These are phyloP conservation scores for Sebastolobus alascanus DNA, from an alignment of 2,797 vertebrate species.

Conservation along the genomic window DNA sequence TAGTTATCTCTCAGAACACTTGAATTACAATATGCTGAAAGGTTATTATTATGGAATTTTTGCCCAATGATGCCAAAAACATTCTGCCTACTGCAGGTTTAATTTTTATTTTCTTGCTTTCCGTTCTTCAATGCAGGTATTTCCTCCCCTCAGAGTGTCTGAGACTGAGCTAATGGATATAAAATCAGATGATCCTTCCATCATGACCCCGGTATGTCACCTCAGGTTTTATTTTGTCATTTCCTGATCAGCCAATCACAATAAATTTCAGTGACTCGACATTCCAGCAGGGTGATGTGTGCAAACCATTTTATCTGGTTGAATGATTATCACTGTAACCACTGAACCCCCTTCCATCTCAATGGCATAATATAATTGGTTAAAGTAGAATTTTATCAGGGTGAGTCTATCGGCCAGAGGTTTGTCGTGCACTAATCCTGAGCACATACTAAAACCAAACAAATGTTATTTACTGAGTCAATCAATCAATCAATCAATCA, in stretches of 20 bases:
- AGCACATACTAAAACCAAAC: not conserved
- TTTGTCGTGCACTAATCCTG: not conserved
- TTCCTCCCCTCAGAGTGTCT: conserved; percentile 35
- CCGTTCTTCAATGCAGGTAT: conserved; percentile 43
- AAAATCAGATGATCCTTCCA: conserved; percentile 21
- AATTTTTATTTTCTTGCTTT: not conserved
- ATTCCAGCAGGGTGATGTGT: not conserved
- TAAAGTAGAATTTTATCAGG: not conserved
- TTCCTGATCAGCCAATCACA: not conserved
- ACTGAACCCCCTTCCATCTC: not conserved
- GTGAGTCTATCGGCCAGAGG: not conserved
- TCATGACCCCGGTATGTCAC: not conserved
- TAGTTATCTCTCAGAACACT: too few relatives aligned
- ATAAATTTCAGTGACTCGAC: not conserved
- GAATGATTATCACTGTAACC: not conserved
- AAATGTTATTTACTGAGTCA: not conserved
- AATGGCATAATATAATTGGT: not conserved
- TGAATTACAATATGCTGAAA: too few relatives aligned
- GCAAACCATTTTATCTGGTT: not conserved
- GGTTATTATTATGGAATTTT: too few relatives aligned
- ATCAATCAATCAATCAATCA: not conserved
- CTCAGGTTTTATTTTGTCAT: not conserved
- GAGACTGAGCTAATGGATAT: conserved; percentile 29
- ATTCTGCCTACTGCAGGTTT: too few relatives aligned
- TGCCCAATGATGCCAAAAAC: too few relatives aligned